Evolutionary conservation across 1,140 invertebrate genomes (phyloP).

Genomic region (Procambarus clarkii): DNA sequence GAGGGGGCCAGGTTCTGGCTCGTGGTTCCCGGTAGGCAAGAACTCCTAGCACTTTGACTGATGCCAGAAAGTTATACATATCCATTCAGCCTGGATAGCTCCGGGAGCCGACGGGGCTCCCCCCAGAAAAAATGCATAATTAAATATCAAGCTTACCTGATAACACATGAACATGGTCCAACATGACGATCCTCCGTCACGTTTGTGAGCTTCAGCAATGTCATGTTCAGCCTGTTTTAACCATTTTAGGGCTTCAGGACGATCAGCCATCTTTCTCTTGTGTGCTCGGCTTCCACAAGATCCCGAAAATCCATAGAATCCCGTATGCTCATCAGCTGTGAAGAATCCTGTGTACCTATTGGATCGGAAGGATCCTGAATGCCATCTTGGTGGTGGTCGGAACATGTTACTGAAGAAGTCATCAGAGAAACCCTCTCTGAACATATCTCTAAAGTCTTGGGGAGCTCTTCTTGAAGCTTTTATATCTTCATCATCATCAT

Average conservation of each 20-base stretch:
- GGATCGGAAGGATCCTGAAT: neutral
- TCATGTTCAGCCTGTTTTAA: slow-evolving; percentile 20
- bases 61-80: too few species aligned
- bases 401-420: neutral
- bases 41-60: too few species aligned
- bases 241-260: slow-evolving; percentile 1
- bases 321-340: too few species aligned
- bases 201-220: slow-evolving; percentile 2
- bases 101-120: too few species aligned
- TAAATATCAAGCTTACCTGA: slow-evolving; percentile 19
- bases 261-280: neutral
- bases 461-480: neutral
- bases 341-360: too few species aligned
- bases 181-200: neutral
- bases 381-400: neutral
- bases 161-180: slow-evolving; percentile 37
- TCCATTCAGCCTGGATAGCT: too few species aligned
- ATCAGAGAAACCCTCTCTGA: too few species aligned
- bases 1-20: too few species aligned
- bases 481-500: neutral
- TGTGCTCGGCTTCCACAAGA: too few species aligned
- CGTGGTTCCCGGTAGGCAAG: too few species aligned
- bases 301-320: too few species aligned
- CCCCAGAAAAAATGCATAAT: too few species aligned
- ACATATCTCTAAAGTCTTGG: neutral